phyloP scores from a whole-genome alignment of 2,888 invertebrate species.

The Urechis unicinctus region DNA sequence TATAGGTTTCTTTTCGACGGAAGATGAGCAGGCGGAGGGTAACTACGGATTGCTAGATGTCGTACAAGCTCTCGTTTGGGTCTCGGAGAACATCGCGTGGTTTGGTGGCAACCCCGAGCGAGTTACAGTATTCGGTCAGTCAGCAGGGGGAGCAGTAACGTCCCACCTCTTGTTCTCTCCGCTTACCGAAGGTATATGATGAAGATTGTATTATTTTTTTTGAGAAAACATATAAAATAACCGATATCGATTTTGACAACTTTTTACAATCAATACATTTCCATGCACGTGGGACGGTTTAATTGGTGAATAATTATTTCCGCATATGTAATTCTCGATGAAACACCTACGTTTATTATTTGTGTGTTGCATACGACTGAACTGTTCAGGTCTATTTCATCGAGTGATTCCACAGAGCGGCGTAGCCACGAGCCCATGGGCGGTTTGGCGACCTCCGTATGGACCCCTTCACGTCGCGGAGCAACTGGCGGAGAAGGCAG shows the following conservation, averaged over 20 bases:
- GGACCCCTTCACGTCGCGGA: constrained; percentile 29
- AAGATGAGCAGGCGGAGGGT: constrained; percentile 56
- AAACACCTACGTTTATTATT: not conserved
- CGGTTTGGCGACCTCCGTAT: constrained; percentile 47
- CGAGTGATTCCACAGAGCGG: constrained; percentile 57
- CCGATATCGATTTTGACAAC: no score
- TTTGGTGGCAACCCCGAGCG: constrained; percentile 56
- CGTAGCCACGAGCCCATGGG: constrained; percentile 54
- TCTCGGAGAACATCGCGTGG: constrained; percentile 51
- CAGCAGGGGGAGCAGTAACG: constrained; percentile 55
- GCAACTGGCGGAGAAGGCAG: constrained; percentile 32
- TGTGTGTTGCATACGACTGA: not conserved
- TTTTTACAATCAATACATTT: not conserved
- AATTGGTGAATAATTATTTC: no score
- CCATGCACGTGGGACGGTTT: not conserved
- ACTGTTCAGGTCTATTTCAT: constrained; percentile 50
- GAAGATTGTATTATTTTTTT: not conserved
- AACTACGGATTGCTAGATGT: constrained; percentile 59
- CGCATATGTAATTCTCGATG: not conserved
- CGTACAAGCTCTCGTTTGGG: constrained; percentile 55
- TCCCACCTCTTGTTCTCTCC: constrained; percentile 43
- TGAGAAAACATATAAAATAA: not conserved
- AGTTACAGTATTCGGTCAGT: constrained; percentile 57
- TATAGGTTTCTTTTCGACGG: constrained; percentile 5
- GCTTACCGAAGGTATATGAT: constrained; percentile 29